Base-by-base conservation (phyloP, 2,797 vertebrate species). In the Echeneis naucrates region DNA sequence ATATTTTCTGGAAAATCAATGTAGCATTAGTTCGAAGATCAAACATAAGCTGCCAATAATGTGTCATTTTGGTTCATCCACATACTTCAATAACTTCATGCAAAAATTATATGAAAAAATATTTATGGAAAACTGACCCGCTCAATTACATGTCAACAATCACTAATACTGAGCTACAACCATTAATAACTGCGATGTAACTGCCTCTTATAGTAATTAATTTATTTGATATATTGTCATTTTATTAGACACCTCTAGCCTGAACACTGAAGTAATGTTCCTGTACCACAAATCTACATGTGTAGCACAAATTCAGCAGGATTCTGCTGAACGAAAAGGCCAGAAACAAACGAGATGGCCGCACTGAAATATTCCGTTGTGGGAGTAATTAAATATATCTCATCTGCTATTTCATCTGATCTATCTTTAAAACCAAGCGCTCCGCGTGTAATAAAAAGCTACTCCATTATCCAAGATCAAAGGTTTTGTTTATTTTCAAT, bases 401-500 rank as follows among this genome's bases (percentile, higher is more conserved):
- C 5, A 16, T 42, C 1, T 42, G 6, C 16, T 42, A 16, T 42
- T 2, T 42, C 7, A 17, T 42, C 38, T 42, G 13, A 40, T 16
- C 38, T 16, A 14, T 16, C 14, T 14, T 13, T 40, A 5, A 17
- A 60, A 60, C 10, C 5, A 12, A 8, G 61, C 7, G 17, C 8
- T n/a, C 8, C n/a, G 56, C n/a, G 26, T 51, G 24, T 73, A 67
- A 80, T 37, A 69, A 61, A 86, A 35, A 45, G 5, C 26, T 6
- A 53, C 50, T 60, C 57, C 0, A 14, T 7, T 17, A 70, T 88
- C 90, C 93, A 94, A 93, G 94, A 91, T 95, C 90, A 94, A 95
- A 95, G 90, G 73, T 93, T 94, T 93, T 91, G 68, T 93, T 96
- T 95, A 94, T 95, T 96, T 95, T 95, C 92, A 95, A 80, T 94